Percentiles rank a stretch among this genome's conserved stretches.
Conservation (phyloP, 2,888 invertebrate species). For the Ligdia adustata region DNA sequence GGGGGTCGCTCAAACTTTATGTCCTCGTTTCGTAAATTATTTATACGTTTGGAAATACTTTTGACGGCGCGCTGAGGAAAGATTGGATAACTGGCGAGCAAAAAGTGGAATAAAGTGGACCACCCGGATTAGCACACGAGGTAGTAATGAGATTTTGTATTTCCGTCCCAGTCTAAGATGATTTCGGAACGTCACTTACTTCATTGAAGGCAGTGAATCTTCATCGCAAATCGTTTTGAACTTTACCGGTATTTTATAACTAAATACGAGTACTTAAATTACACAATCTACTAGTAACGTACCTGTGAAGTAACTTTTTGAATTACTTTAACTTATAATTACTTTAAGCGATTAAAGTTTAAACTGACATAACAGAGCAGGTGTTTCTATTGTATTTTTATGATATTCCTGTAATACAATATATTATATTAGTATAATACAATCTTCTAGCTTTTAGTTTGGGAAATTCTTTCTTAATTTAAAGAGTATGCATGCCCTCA, state of each 20-base stretch:
- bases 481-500: too few relatives aligned
- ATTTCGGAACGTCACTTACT: conserved; percentile 31
- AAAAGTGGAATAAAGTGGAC: conserved; percentile 71
- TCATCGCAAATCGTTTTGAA: background rate
- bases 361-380: too few relatives aligned
- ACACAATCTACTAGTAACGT: too few relatives aligned
- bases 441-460: too few relatives aligned
- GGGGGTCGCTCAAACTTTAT: conserved; percentile 81
- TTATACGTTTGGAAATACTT: conserved; percentile 82
- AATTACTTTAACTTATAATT: too few relatives aligned
- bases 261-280: too few relatives aligned
- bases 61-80: conserved; percentile 74
- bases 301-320: too few relatives aligned
- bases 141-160: conserved; percentile 45
- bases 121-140: conserved; percentile 59
- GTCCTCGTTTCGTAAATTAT: conserved; percentile 83
- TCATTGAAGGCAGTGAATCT: conserved; percentile 7
- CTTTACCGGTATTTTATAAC: background rate
- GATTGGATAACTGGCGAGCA: conserved; percentile 58
- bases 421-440: too few relatives aligned
- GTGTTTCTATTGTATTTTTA: too few relatives aligned
- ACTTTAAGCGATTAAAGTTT: too few relatives aligned
- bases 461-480: too few relatives aligned
- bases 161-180: conserved; percentile 43
- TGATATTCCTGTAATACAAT: too few relatives aligned